phyloP scores from a whole-genome alignment of 2,113 vertebrate genomes.

The Gavia stellata region DNA sequence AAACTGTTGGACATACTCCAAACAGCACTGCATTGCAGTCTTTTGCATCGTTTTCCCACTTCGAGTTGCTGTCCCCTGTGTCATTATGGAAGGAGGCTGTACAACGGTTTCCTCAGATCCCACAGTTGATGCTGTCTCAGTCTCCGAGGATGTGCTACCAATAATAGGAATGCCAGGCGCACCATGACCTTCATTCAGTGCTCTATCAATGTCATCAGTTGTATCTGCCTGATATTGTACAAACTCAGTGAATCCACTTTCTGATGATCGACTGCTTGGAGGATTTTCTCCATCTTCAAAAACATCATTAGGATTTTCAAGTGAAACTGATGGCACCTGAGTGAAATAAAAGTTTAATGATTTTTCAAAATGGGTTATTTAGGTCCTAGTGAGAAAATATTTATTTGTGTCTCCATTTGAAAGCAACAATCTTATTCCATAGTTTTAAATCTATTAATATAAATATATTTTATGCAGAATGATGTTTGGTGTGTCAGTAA shows the following conservation, averaged over 20 bases:
- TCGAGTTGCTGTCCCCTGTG: slow-evolving; percentile 58
- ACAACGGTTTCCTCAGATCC: slow-evolving; percentile 75
- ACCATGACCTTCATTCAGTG: slow-evolving; percentile 53
- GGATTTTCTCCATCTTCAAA: slow-evolving; percentile 86
- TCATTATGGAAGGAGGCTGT: slow-evolving; percentile 49
- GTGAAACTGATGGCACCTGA: slow-evolving; percentile 69
- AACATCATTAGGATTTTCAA: slow-evolving; percentile 79
- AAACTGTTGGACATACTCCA: slow-evolving; percentile 95
- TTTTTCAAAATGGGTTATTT: not conserved
- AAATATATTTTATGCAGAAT: not conserved
- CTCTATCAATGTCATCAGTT: slow-evolving; percentile 74
- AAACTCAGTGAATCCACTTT: slow-evolving; percentile 95
- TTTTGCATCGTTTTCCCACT: slow-evolving; percentile 82
- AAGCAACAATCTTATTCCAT: not conserved
- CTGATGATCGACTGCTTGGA: slow-evolving; percentile 80
- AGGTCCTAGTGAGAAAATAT: not conserved
- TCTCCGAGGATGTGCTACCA: slow-evolving; percentile 77
- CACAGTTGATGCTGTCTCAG: slow-evolving; percentile 78
- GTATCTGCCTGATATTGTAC: slow-evolving; percentile 89
- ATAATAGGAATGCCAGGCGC: slow-evolving; percentile 55
- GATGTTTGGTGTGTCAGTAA: not conserved
- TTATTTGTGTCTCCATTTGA: not conserved
- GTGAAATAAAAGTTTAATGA: not conserved
- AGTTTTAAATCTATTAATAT: not conserved
- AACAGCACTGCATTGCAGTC: slow-evolving; percentile 95